Evolutionary conservation across 2,888 invertebrate species (phyloP).

Genomic region (Leuctra nigra): DNA sequence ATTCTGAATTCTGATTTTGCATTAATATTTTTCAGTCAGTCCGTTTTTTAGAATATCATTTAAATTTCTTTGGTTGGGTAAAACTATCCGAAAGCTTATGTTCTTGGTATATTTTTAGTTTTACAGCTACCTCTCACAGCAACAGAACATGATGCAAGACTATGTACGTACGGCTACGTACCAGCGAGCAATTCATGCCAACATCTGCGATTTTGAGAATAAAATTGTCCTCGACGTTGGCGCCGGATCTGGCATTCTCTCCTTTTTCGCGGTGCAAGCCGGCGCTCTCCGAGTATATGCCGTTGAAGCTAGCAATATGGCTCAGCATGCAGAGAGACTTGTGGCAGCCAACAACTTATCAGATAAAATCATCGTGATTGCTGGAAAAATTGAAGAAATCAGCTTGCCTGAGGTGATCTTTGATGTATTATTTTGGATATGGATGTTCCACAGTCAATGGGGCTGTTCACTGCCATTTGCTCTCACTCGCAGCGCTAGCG

Average conservation of each 20-base stretch:
- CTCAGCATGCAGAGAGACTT: conserved; percentile 85
- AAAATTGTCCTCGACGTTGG: conserved; percentile 96
- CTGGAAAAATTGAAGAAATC: conserved; percentile 98
- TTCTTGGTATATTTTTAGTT: conserved; percentile 59
- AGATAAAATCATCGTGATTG: conserved; percentile 84
- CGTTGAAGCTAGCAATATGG: conserved; percentile 99
- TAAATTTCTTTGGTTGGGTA: neutral
- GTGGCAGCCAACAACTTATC: conserved; percentile 85
- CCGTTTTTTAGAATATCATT: neutral
- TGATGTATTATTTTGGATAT: too few relatives aligned
- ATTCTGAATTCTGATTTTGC: neutral
- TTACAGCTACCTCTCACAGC: conserved; percentile 97
- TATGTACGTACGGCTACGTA: conserved; percentile 98
- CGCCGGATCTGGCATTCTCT: conserved; percentile 96
- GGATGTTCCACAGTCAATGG: too few relatives aligned
- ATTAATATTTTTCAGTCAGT: neutral
- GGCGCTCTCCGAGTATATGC: conserved; percentile 96
- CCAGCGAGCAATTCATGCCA: conserved; percentile 92
- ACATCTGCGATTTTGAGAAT: conserved; percentile 85
- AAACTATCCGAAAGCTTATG: too few relatives aligned
- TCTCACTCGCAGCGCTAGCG: too few relatives aligned
- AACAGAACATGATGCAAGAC: conserved; percentile 99
- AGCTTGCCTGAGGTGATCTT: conserved; percentile 86
- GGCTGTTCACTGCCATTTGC: too few relatives aligned
- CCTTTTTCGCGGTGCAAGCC: conserved; percentile 97